Base-by-base conservation (phyloP, 2,113 vertebrate species). In the Conger conger region DNA sequence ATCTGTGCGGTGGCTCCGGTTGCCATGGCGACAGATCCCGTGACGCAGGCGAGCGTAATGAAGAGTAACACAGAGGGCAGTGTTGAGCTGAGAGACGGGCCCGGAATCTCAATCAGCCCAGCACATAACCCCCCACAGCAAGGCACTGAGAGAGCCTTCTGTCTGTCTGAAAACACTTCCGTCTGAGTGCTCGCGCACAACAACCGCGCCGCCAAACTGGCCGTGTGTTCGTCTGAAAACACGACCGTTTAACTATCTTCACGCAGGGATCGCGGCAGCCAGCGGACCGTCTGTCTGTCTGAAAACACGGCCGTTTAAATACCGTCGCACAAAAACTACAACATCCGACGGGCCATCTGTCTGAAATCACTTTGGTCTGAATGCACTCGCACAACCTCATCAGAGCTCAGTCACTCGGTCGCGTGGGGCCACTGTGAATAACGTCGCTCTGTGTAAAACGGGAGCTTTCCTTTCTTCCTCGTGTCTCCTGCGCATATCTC, bases 21-120 rank as follows among this genome's bases (percentile, higher is more conserved):
- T 97, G 96, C 97, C 94, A 97, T 97, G 95, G 97, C 91, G 94
- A 99, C 95, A 89, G 88, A 87, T 87, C 87, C 83, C 8, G 83
- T 93, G 87, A 92, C 88, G 88, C 88, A 88, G 91, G 85, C 83
- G 82, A 89, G 89, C 87, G 80, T 88, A 85, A 87, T 86, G 85
- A 80, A 86, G 87, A 84, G 80, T 86, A 86, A 86, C 89, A 87
- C 88, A 92, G 92, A 93, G 94, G 93, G 92, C 92, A 91, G 92
- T 93, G 91, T 92, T 91, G 90, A 92, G 89, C 90, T 88, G 88
- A 85, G 63, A 84, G 42, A 87, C 76, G 76, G 86, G 18, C 85
- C 23, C 42, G 63, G 82, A 87, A 88, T 85, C 57, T 42, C 63
- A 86, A 83, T 45, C 73, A 85, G 42, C 54, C 45, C 42, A 23